phyloP scores from a whole-genome alignment of 2,888 invertebrate genomes.

The Timandra comae region DNA sequence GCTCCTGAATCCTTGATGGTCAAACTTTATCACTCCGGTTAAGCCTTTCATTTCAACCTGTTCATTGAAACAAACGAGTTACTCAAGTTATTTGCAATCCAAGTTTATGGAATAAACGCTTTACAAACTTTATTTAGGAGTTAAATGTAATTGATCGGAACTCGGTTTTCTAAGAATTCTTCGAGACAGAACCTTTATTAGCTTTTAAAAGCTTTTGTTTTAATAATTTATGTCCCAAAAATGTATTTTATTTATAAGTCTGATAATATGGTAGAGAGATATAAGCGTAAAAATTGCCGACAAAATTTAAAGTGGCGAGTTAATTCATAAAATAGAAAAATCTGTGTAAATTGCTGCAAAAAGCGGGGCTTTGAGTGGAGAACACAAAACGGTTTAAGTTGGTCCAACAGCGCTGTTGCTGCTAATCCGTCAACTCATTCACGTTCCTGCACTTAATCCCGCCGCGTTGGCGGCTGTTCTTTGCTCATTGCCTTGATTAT shows the following conservation, averaged over 20 bases:
- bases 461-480: slow-evolving; percentile 29
- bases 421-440: slow-evolving; percentile 38
- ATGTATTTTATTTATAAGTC: too few relatives aligned
- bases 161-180: not conserved
- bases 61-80: slow-evolving; percentile 37
- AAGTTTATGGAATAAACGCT: slow-evolving; percentile 17
- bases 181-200: too few relatives aligned
- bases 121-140: slow-evolving; percentile 1
- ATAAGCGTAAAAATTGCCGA: too few relatives aligned
- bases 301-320: slow-evolving; percentile 1
- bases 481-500: slow-evolving; percentile 21
- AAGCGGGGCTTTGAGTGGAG: slow-evolving; percentile 7
- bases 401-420: slow-evolving; percentile 25
- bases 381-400: slow-evolving; percentile 22
- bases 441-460: slow-evolving; percentile 32
- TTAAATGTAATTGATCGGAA: slow-evolving; percentile 3
- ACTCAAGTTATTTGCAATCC: slow-evolving; percentile 23
- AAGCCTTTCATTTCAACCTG: slow-evolving; percentile 95
- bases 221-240: too few relatives aligned
- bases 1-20: slow-evolving; percentile 94
- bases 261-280: too few relatives aligned
- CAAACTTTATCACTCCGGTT: slow-evolving; percentile 94
- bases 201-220: too few relatives aligned
- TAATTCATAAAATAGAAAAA: not conserved
- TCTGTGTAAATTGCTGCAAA: slow-evolving; percentile 3